Conservation (phyloP, 2,113 vertebrate genomes). For the Henicopernis longicauda region DNA sequence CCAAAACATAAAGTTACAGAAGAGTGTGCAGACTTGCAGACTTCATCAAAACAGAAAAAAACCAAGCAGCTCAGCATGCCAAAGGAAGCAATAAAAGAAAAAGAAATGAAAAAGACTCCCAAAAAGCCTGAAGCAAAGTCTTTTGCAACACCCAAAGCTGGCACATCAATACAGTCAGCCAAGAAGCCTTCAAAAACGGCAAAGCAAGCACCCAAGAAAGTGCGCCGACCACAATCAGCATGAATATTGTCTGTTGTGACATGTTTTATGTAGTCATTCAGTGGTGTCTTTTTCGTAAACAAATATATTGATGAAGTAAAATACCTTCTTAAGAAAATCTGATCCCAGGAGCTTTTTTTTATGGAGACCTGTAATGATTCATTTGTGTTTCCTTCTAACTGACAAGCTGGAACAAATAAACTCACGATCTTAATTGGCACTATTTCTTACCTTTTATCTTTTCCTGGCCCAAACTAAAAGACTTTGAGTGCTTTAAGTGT, state of each 20-base stretch:
- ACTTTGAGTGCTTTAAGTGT: not conserved
- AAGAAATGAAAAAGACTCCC: slow-evolving; percentile 48
- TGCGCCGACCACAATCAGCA: not conserved
- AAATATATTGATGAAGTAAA: not conserved
- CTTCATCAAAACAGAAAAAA: not conserved
- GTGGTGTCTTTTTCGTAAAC: not conserved
- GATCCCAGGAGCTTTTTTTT: not conserved
- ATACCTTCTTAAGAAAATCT: not conserved
- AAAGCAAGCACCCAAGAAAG: slow-evolving; percentile 8
- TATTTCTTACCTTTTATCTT: not conserved
- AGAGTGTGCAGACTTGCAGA: not conserved
- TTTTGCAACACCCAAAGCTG: slow-evolving; percentile 24
- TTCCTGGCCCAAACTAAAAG: not conserved
- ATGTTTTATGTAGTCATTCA: not conserved
- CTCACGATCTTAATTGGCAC: not conserved
- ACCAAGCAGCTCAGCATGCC: not conserved
- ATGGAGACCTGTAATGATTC: not conserved
- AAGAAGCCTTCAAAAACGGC: slow-evolving; percentile 6
- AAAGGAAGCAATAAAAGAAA: slow-evolving; percentile 24
- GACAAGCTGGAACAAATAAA: not conserved
- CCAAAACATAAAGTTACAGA: not conserved
- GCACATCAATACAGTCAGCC: slow-evolving; percentile 11
- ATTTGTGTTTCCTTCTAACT: not conserved
- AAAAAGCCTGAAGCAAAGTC: slow-evolving; percentile 57
- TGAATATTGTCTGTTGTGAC: not conserved